Evolutionary conservation across 2,113 vertebrate genomes (phyloP).

Genomic region (Macquaria australasica): DNA sequence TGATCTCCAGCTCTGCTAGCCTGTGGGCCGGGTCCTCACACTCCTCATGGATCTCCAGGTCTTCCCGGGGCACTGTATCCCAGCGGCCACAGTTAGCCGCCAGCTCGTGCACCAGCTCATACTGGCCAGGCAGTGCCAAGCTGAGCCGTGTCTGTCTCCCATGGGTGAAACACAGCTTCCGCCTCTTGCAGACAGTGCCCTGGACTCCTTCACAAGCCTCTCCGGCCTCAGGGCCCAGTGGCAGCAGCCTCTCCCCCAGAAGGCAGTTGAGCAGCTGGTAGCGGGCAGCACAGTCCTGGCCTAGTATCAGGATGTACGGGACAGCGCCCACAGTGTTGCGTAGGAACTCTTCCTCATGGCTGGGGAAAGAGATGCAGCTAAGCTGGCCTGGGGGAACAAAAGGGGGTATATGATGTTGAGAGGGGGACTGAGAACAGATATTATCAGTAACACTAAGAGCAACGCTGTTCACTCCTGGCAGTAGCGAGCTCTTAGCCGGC

Average conservation of each 20-base stretch:
- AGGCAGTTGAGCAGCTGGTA: constrained; percentile 92
- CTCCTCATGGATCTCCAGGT: constrained; percentile 91
- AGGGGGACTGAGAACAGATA: neutral
- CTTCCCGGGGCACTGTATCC: constrained; percentile 94
- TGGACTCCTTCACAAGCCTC: constrained; percentile 75
- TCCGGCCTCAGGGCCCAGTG: constrained; percentile 78
- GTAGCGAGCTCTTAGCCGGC: neutral
- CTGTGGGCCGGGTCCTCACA: constrained; percentile 90
- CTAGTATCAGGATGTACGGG: constrained; percentile 92
- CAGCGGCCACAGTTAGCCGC: constrained; percentile 91
- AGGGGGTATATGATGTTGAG: neutral
- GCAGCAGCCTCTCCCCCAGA: constrained; percentile 91
- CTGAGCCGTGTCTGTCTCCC: constrained; percentile 90
- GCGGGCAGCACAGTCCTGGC: constrained; percentile 92
- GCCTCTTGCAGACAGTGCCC: constrained; percentile 86
- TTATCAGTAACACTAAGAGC: neutral
- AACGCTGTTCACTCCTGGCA: neutral
- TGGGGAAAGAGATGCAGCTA: constrained; percentile 91
- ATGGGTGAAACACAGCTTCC: constrained; percentile 92
- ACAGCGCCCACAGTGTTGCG: constrained; percentile 87
- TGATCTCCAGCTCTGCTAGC: constrained; percentile 94
- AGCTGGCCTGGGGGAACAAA: constrained; percentile 84
- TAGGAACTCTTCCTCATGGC: constrained; percentile 93
- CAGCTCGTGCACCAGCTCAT: constrained; percentile 93
- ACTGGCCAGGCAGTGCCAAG: constrained; percentile 93